Conservation (phyloP, 1,140 invertebrate species). For the Lepidotrigona ventralis region DNA sequence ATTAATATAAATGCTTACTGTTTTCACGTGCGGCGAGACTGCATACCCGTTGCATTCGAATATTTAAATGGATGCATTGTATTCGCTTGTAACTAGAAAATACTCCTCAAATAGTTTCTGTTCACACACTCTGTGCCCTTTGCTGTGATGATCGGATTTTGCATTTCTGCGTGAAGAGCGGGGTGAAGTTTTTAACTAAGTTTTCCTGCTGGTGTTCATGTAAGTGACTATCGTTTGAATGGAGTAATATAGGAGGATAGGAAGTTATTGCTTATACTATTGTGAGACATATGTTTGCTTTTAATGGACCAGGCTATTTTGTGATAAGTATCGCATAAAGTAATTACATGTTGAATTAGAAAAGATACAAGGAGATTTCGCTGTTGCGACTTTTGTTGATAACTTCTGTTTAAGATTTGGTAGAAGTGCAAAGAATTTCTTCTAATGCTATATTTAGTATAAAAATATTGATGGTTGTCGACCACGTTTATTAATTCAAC, state of each 20-base stretch:
- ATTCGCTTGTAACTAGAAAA: constrained; percentile 36
- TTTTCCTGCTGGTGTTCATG: neutral
- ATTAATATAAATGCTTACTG: constrained; percentile 33
- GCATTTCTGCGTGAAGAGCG: constrained; percentile 22
- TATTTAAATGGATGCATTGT: constrained; percentile 36
- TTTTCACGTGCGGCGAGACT: constrained; percentile 19
- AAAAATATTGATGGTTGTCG: neutral
- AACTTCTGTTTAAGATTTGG: neutral
- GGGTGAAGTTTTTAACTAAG: neutral
- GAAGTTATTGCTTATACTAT: neutral
- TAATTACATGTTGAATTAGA: neutral
- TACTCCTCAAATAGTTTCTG: constrained; percentile 16
- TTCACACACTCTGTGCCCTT: constrained; percentile 7
- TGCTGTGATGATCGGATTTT: constrained; percentile 41
- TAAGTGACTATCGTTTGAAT: neutral
- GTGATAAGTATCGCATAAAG: neutral
- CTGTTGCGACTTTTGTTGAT: neutral
- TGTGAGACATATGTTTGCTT: constrained; percentile 1
- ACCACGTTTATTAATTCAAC: neutral
- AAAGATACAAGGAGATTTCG: neutral
- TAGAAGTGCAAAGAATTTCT: neutral
- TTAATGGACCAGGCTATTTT: neutral
- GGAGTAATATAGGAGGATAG: neutral
- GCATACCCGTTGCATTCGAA: constrained; percentile 25
- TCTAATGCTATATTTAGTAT: neutral